Evolutionary conservation across 1,140 invertebrate genomes (phyloP).

Genomic region (Harlomillsia oculata): DNA sequence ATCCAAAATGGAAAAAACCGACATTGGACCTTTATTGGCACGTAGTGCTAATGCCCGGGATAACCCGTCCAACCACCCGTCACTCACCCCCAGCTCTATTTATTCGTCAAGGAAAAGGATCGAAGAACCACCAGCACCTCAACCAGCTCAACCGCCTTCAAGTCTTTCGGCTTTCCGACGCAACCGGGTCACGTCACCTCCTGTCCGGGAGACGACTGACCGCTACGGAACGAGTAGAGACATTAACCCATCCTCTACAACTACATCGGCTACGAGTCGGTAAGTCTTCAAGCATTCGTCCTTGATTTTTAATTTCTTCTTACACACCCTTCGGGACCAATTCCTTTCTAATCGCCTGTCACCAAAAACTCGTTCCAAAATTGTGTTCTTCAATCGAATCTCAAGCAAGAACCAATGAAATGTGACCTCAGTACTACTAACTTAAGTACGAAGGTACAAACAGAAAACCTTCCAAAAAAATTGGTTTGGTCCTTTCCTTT

Average conservation of each 20-base stretch:
- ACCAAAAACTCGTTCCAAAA: no score
- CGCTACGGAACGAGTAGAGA: slow-evolving; percentile 3
- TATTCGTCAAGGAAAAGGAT: slow-evolving; percentile 7
- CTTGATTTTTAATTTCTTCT: no score
- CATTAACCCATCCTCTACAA: slow-evolving; percentile 1
- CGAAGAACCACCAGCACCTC: not conserved
- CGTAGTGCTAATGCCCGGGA: slow-evolving; percentile 60
- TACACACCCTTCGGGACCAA: no score
- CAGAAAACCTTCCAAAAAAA: no score
- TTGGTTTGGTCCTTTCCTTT: no score
- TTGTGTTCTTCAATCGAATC: no score
- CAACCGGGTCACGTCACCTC: slow-evolving; percentile 19
- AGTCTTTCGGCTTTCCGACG: slow-evolving; percentile 12
- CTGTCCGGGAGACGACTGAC: slow-evolving; percentile 8
- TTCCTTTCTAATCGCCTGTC: no score
- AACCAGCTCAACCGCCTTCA: not conserved
- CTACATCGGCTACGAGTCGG: not conserved
- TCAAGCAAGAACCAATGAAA: no score
- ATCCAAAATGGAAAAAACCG: slow-evolving; percentile 58
- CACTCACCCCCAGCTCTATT: slow-evolving; percentile 13
- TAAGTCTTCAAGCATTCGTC: no score
- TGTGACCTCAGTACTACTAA: no score
- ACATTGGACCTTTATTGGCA: slow-evolving; percentile 64
- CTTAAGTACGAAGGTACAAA: no score
- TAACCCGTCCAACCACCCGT: slow-evolving; percentile 1